A percentile compares a stretch with the other conserved stretches of the same genome.
Evolutionary conservation across 92 coral and sea anemone genomes (phyloP).

Genomic region (Porites divaricata): DNA sequence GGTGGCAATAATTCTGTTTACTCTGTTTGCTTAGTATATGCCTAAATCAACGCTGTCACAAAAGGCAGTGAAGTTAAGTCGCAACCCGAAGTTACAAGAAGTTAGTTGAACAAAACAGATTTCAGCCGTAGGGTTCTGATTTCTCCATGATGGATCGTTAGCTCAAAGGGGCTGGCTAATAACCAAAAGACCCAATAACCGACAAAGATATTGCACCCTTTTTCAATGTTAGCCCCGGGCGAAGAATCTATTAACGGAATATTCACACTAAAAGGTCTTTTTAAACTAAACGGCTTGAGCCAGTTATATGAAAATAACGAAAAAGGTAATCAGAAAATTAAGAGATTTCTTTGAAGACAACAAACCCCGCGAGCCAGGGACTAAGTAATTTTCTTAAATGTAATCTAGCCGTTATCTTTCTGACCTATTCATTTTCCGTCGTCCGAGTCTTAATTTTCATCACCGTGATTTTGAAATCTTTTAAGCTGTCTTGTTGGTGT

Average conservation of each 20-base stretch:
- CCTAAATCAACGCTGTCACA: constrained; percentile 47
- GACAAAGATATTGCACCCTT: constrained; percentile 32
- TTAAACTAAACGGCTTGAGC: neutral
- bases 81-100: neutral
- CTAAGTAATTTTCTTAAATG: constrained; percentile 1
- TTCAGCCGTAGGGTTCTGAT: neutral
- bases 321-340: constrained; percentile 1
- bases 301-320: neutral
- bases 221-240: constrained; percentile 31
- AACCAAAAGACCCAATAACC: constrained; percentile 7
- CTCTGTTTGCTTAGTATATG: constrained; percentile 56
- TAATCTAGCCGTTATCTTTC: constrained; percentile 37
- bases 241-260: constrained; percentile 23
- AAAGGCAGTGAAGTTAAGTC: constrained; percentile 5
- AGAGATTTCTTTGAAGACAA: neutral
- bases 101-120: neutral
- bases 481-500: constrained; percentile 39
- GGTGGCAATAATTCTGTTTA: constrained; percentile 77
- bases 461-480: constrained; percentile 30
- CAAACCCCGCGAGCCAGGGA: neutral
- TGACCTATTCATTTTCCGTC: constrained; percentile 35
- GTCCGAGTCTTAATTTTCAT: constrained; percentile 32
- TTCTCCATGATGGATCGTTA: constrained; percentile 11
- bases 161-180: constrained; percentile 9
- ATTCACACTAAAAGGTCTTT: constrained; percentile 3